Conservation (phyloP, 2,797 vertebrate species). For the Psittacula echo region DNA sequence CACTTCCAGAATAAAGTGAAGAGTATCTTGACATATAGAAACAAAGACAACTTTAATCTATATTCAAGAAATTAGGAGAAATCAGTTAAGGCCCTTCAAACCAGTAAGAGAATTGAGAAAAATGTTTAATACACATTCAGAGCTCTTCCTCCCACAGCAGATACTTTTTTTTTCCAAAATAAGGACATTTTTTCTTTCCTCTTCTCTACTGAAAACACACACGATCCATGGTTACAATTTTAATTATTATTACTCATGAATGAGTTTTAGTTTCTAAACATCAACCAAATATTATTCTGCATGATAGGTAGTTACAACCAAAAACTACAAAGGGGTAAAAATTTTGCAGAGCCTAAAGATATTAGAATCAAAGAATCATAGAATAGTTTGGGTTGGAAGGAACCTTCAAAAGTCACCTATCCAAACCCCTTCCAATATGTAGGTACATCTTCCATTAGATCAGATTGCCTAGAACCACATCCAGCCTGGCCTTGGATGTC, state of each 20-base stretch:
- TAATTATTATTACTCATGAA: neutral
- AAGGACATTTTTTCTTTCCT: neutral
- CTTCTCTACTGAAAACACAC: neutral
- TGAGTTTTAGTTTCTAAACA: neutral
- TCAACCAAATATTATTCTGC: neutral
- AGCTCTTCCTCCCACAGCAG: slow-evolving; percentile 11
- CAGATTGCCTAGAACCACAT: too few relatives aligned
- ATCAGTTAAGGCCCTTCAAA: neutral
- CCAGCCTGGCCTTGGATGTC: too few relatives aligned
- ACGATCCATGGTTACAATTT: neutral
- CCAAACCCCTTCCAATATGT: neutral
- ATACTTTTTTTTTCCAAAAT: neutral
- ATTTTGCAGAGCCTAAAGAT: neutral
- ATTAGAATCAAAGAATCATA: neutral
- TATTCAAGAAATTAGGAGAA: neutral
- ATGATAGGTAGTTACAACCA: neutral
- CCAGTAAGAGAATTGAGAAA: neutral
- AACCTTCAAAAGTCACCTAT: neutral
- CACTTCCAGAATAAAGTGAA: neutral
- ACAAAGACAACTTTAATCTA: neutral
- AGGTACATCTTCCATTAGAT: neutral
- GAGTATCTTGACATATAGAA: neutral
- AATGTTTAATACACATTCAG: neutral
- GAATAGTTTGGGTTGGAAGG: neutral
- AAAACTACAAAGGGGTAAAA: neutral